Evolutionary conservation across 2,113 vertebrate species (phyloP).

Genomic region (Papio anubis): DNA sequence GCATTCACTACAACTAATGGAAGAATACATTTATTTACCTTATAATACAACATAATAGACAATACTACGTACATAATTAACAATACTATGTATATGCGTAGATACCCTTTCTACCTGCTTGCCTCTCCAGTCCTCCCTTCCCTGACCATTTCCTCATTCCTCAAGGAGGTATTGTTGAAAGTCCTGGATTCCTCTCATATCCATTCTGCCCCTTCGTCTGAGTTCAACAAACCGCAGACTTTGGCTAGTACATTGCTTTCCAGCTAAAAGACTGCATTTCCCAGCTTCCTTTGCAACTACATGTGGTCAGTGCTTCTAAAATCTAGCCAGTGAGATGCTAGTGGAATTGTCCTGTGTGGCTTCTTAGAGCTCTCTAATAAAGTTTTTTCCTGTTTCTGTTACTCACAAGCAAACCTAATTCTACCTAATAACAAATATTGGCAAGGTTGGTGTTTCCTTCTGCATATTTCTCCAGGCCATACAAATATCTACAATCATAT

Average conservation of each 20-base stretch:
- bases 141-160: neutral
- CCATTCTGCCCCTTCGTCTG: neutral
- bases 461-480: rapidly evolving
- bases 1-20: neutral
- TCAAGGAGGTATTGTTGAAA: neutral
- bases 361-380: neutral
- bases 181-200: neutral
- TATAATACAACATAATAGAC: neutral
- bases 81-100: neutral
- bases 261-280: neutral
- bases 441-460: neutral
- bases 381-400: neutral
- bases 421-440: too few relatives aligned
- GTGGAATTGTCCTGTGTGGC: neutral
- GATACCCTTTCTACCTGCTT: neutral
- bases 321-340: neutral
- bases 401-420: neutral
- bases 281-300: neutral
- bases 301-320: neutral
- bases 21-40: neutral
- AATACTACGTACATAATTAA: neutral
- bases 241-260: neutral
- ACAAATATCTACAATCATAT: rapidly evolving
- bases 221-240: neutral
- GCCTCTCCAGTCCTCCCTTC: neutral